A percentile compares a stretch with the other conserved stretches of the same genome.
phyloP scores from a whole-genome alignment of 2,113 vertebrate genomes.

The Callorhinus ursinus region DNA sequence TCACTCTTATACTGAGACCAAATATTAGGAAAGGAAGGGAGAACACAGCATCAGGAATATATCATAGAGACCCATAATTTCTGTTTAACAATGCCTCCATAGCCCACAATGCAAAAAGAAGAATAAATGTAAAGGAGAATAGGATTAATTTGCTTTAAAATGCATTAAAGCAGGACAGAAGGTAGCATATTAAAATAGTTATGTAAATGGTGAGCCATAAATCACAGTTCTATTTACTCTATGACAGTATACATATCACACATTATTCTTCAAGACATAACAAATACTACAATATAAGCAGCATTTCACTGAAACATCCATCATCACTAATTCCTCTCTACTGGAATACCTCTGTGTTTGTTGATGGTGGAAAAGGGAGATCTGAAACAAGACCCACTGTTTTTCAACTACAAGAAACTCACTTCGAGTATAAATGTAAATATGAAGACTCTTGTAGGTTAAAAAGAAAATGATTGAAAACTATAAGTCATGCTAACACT shows the following conservation, averaged over 20 bases:
- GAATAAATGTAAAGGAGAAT: not conserved
- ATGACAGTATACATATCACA: not conserved
- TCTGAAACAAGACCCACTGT: not conserved
- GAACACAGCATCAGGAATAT: not conserved
- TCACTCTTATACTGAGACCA: not conserved
- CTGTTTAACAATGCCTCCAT: not conserved
- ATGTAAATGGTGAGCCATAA: not conserved
- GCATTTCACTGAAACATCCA: not conserved
- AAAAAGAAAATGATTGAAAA: not conserved
- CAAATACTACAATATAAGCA: not conserved
- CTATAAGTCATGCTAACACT: not conserved
- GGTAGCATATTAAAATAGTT: not conserved
- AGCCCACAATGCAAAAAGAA: not conserved
- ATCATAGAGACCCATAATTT: not conserved
- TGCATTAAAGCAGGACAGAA: not conserved
- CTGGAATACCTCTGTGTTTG: not conserved
- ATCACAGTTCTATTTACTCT: not conserved
- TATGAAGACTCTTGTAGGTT: not conserved
- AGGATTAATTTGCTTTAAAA: constrained; percentile 9
- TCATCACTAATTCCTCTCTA: not conserved
- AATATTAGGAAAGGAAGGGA: not conserved
- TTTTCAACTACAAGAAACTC: not conserved
- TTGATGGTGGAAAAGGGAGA: not conserved
- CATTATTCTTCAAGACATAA: not conserved
- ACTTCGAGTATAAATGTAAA: not conserved